Percentiles rank a stretch among this genome's conserved stretches.
These are phyloP conservation scores for Sicus ferrugineus DNA, from an alignment of 2,888 invertebrate genomes.

Conservation along the genomic window DNA sequence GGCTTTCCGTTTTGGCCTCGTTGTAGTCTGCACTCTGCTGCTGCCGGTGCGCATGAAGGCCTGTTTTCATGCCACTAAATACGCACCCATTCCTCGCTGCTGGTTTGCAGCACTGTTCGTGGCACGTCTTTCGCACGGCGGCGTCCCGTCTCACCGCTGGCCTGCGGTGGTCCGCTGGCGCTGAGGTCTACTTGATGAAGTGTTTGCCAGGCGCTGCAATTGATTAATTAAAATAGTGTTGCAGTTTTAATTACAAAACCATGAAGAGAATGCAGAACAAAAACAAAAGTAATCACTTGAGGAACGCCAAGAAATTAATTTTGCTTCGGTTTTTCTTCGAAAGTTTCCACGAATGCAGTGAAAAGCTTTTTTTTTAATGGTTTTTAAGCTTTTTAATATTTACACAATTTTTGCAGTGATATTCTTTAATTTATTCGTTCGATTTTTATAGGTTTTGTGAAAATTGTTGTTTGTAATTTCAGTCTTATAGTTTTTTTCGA, in stretches of 20 bases:
- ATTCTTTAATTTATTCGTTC: no score
- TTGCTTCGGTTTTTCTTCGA: no score
- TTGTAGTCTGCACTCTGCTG: no score
- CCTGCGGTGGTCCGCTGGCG: background rate
- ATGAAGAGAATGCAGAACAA: background rate
- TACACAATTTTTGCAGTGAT: no score
- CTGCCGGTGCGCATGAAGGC: background rate
- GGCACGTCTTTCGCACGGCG: background rate
- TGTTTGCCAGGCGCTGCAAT: conserved; percentile 28
- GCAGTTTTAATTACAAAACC: conserved; percentile 20
- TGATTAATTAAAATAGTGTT: conserved; percentile 31
- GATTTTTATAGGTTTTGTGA: no score
- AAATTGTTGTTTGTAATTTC: no score
- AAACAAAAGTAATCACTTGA: conserved; percentile 35
- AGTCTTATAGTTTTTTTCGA: no score
- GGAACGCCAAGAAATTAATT: conserved; percentile 15
- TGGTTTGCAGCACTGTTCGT: background rate
- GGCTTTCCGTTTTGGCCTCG: no score
- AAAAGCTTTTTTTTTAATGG: no score
- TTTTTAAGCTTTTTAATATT: no score
- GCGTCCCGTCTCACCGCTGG: background rate
- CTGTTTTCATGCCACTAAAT: background rate
- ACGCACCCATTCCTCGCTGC: background rate
- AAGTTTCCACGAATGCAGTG: no score
- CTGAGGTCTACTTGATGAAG: conserved; percentile 15